These are phyloP conservation scores for Drosophila baimaii DNA, from an alignment of 1,140 invertebrate genomes.

Conservation along the genomic window DNA sequence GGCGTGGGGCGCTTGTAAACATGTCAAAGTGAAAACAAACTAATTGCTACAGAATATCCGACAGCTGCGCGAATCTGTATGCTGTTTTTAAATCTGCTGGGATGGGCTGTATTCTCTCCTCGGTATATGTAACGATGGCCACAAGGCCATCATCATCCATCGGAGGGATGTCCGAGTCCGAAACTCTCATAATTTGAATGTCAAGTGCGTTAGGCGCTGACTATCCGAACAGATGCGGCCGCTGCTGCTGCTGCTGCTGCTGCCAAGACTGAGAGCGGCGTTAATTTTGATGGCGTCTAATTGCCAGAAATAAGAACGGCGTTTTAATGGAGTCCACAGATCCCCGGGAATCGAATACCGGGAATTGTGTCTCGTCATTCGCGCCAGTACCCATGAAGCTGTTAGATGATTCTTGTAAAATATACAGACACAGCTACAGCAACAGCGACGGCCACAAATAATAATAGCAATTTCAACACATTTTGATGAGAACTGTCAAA, in stretches of 20 bases:
- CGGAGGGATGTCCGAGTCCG: constrained; percentile 10
- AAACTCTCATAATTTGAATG: constrained; percentile 47
- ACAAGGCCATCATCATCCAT: constrained; percentile 54
- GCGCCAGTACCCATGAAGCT: constrained; percentile 35
- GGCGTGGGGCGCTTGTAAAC: constrained; percentile 63
- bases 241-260: too few relatives aligned
- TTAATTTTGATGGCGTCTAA: constrained; percentile 64
- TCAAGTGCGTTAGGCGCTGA: constrained; percentile 65
- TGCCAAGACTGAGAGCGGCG: constrained; percentile 37
- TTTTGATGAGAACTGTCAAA: constrained; percentile 81
- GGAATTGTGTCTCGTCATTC: constrained; percentile 63
- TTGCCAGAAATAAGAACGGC: constrained; percentile 62
- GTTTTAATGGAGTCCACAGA: constrained; percentile 76
- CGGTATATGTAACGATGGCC: constrained; percentile 20
- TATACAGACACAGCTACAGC: constrained; percentile 4
- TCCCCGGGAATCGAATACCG: constrained; percentile 41
- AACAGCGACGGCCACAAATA: constrained; percentile 49
- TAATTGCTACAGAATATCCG: constrained; percentile 61
- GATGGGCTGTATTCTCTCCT: constrained; percentile 17
- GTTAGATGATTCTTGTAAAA: constrained; percentile 78
- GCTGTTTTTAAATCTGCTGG: constrained; percentile 24
- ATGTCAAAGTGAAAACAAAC: constrained; percentile 69
- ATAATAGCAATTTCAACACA: constrained; percentile 78
- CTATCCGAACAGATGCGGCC: constrained; percentile 66
- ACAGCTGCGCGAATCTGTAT: constrained; percentile 73